Evolutionary conservation across 2,888 invertebrate species (phyloP), one percentile per base, ranked within the genome.

Genomic region (Scelioninae gen. 1): DNA sequence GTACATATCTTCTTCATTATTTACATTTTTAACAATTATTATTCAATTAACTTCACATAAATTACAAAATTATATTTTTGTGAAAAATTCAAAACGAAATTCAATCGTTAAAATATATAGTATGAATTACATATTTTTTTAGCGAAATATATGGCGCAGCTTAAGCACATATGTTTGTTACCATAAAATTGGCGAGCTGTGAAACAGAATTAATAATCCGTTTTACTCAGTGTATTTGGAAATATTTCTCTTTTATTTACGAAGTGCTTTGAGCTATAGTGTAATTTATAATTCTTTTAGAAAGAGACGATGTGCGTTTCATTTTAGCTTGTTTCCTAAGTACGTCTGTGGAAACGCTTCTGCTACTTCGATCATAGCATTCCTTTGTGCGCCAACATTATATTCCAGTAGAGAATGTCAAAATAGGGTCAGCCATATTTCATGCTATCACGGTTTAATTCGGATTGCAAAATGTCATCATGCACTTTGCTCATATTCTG

Each of bases 361-460:
- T 56, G 13, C 32, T 47, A 65, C 65, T 75, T 56, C 58, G 55
- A 49, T 58, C 56, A 66, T 38, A 34, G 47, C 45, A 53, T 66
- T 77, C 63, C 69, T 77, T 69, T 77, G 77, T 69, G 49, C 45
- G 69, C 23, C 38, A 23, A 43, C 40, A 63, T 77, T 63, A 69
- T 63, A 49, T 69, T 49, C 53, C 63, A 69, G 69, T 69, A 63
- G 62, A 56, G 69, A 63, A 77, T 69, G 69, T 77, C 63, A 63
- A 77, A 77, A 62, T 69, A 77, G 49, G 69, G 77, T 77, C 77
- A 69, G 69, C 29, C 77, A 60, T 77, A 63, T 77, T 69, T 77
- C 56, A 47, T 45, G 63, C 55, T 56, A 76, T 76, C 65, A 51
- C 8, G 31, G 51, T 76, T 53, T 68, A 77, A 62, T 77, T 77